These are phyloP conservation scores for Mamestra configurata DNA, from an alignment of 1,140 invertebrate species.

Conservation along the genomic window DNA sequence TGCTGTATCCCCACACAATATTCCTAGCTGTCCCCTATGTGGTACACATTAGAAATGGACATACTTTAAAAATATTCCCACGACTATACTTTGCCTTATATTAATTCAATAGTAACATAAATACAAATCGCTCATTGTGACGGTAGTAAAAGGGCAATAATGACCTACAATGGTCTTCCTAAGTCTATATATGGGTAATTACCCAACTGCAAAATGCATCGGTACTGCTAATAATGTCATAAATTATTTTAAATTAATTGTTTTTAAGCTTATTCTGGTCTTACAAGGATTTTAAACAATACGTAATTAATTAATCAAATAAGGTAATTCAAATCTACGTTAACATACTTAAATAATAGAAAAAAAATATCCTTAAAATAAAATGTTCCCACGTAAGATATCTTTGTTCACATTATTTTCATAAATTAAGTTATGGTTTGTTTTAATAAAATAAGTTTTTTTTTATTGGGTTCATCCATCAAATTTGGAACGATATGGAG, in stretches of 20 bases:
- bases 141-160: neutral
- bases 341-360: neutral
- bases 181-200: neutral
- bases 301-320: neutral
- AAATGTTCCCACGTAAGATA: conserved; percentile 11
- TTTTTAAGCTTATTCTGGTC: too few species aligned
- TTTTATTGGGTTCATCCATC: too few species aligned
- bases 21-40: too few species aligned
- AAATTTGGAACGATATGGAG: too few species aligned
- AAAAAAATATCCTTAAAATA: neutral
- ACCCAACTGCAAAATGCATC: neutral
- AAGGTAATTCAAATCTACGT: neutral
- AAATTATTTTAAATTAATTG: too few species aligned
- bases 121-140: neutral
- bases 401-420: neutral
- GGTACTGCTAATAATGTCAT: too few species aligned
- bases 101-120: neutral
- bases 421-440: neutral
- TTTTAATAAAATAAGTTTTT: too few species aligned
- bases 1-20: too few species aligned
- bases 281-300: neutral
- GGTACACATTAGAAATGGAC: too few species aligned
- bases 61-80: neutral
- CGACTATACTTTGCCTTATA: neutral
- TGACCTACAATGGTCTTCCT: neutral